Conservation (phyloP, 2,113 vertebrate genomes). For the Brachyhypopomus occidentalis region DNA sequence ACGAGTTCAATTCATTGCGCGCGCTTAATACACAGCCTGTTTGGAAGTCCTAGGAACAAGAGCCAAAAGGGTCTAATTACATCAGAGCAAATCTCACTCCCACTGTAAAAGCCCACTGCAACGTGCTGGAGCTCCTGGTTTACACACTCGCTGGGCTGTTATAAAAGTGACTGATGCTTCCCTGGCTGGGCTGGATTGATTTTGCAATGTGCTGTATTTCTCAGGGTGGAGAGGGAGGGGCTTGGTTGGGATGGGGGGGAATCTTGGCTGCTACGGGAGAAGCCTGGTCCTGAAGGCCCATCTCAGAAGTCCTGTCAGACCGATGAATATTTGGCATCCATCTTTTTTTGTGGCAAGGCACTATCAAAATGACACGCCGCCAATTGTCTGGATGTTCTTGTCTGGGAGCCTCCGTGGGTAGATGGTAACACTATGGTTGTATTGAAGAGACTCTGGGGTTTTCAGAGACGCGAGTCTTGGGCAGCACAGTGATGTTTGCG, state of each 20-base stretch:
- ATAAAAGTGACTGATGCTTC: constrained; percentile 40
- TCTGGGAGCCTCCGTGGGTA: neutral
- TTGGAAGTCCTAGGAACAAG: neutral
- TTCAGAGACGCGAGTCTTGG: neutral
- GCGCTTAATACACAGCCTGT: neutral
- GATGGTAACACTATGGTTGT: neutral
- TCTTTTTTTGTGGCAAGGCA: neutral
- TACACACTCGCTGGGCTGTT: constrained; percentile 32
- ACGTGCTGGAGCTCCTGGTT: constrained; percentile 8
- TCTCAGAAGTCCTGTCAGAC: constrained; percentile 17
- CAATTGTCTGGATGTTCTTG: constrained; percentile 24
- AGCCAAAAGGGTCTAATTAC: constrained; percentile 13
- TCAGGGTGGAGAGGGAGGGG: neutral
- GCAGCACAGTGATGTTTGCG: neutral
- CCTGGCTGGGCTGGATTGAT: constrained; percentile 1
- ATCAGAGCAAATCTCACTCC: neutral
- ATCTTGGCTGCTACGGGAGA: neutral
- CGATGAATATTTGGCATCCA: constrained; percentile 12
- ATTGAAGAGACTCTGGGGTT: constrained; percentile 9
- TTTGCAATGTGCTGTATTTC: constrained; percentile 25
- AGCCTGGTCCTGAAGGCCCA: neutral
- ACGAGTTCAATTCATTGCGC: constrained; percentile 4
- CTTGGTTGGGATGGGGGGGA: too few species aligned
- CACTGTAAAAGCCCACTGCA: neutral
- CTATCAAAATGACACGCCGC: neutral